Evolutionary conservation across 2,888 invertebrate genomes (phyloP).

Genomic region (Muscina levida): DNA sequence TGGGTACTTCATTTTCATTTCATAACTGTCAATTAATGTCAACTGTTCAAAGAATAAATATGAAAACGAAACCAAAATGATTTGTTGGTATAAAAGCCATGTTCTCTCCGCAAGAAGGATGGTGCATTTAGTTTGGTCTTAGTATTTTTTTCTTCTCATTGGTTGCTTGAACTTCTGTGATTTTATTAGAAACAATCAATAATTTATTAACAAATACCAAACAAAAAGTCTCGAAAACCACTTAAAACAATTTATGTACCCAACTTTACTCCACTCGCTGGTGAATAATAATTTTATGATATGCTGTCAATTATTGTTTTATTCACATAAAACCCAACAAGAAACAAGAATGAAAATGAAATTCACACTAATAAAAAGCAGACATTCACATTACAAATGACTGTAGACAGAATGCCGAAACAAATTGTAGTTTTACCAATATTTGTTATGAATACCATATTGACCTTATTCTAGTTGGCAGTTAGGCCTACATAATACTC

Average conservation of each 20-base stretch:
- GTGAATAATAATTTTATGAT: background rate
- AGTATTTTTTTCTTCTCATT: no score
- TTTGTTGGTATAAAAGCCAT: no score
- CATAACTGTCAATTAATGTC: conserved; percentile 60
- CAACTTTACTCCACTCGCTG: background rate
- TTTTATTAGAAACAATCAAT: conserved; percentile 47
- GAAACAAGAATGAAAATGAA: conserved; percentile 9
- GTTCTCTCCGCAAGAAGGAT: no score
- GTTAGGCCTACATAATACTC: background rate
- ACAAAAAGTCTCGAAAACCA: conserved; percentile 44
- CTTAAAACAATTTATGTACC: conserved; percentile 41
- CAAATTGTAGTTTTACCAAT: conserved; percentile 29
- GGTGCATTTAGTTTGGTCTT: no score
- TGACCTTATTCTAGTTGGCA: conserved; percentile 23
- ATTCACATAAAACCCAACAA: conserved; percentile 27
- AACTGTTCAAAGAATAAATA: conserved; percentile 33
- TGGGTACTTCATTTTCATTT: conserved; percentile 43
- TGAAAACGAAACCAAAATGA: conserved; percentile 6
- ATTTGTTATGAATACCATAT: conserved; percentile 39
- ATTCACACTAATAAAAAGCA: conserved; percentile 3
- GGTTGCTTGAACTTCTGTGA: background rate
- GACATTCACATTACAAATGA: background rate
- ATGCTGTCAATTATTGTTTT: conserved; percentile 52
- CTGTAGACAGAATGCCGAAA: conserved; percentile 12
- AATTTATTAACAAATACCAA: conserved; percentile 46